Conservation (phyloP, 2,888 invertebrate genomes). For the Lucinisca nassula region DNA sequence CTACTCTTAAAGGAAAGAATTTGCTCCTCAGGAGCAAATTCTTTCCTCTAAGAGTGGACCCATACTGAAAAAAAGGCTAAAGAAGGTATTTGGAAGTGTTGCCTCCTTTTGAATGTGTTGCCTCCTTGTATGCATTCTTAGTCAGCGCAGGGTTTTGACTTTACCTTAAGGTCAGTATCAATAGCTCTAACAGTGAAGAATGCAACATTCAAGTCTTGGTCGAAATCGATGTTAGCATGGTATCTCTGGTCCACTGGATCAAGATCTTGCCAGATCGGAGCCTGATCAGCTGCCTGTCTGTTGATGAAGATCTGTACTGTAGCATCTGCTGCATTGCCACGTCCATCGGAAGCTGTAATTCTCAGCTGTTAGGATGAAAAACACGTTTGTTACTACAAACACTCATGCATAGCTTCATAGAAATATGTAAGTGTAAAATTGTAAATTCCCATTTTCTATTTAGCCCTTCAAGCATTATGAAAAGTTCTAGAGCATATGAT, state of each 20-base stretch:
- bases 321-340: conserved; percentile 59
- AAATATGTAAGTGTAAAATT: not conserved
- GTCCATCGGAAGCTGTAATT: conserved; percentile 63
- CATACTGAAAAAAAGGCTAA: too few species aligned
- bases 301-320: conserved; percentile 61
- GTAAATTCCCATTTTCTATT: not conserved
- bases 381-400: too few species aligned
- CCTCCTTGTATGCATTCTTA: too few species aligned
- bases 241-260: conserved; percentile 37
- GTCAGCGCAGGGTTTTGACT: too few species aligned
- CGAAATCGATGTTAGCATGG: conserved; percentile 14
- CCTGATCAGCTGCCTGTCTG: conserved; percentile 60
- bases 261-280: conserved; percentile 49
- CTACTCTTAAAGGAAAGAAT: too few species aligned
- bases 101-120: too few species aligned
- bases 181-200: conserved; percentile 52
- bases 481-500: too few species aligned
- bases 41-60: too few species aligned
- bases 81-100: too few species aligned
- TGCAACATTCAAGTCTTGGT: conserved; percentile 31
- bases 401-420: too few species aligned
- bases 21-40: too few species aligned
- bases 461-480: too few species aligned
- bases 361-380: conserved; percentile 66
- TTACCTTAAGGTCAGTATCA: conserved; percentile 52